phyloP scores from a whole-genome alignment of 2,888 invertebrate species.

The Magallana nippona region DNA sequence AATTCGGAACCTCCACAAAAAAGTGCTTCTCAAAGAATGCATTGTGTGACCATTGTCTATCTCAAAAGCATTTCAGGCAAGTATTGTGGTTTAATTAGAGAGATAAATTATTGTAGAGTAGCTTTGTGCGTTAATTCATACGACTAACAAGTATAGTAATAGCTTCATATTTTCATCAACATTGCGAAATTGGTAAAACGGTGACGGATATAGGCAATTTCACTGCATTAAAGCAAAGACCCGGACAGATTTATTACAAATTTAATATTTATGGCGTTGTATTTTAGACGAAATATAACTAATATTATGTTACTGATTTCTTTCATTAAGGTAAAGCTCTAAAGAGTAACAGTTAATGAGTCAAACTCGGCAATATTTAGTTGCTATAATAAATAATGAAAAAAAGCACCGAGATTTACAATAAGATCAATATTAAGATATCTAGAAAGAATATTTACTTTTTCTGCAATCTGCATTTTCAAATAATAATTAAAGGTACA shows the following conservation, averaged over 20 bases:
- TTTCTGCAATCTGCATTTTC: too few species aligned
- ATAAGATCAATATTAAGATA: too few species aligned
- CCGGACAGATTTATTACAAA: constrained; percentile 3
- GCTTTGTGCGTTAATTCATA: constrained; percentile 21
- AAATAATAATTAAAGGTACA: too few species aligned
- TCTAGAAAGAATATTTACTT: too few species aligned
- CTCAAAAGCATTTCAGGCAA: background rate
- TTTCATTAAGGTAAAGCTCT: background rate
- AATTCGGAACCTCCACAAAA: too few species aligned
- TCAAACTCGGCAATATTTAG: background rate
- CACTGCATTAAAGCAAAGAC: background rate
- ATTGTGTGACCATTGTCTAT: too few species aligned
- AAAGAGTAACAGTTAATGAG: background rate
- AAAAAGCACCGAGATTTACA: too few species aligned
- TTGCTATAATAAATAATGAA: too few species aligned
- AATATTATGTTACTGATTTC: background rate
- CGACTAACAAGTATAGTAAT: background rate
- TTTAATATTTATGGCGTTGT: constrained; percentile 7
- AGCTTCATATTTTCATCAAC: constrained; percentile 19
- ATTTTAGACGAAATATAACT: background rate
- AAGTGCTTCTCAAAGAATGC: too few species aligned
- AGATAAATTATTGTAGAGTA: background rate
- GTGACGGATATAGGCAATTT: background rate
- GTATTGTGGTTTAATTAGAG: background rate
- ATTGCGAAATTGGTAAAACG: constrained; percentile 23